Base-by-base conservation (phyloP, 2,888 invertebrate genomes). In the Tetramorium bicarinatum region DNA sequence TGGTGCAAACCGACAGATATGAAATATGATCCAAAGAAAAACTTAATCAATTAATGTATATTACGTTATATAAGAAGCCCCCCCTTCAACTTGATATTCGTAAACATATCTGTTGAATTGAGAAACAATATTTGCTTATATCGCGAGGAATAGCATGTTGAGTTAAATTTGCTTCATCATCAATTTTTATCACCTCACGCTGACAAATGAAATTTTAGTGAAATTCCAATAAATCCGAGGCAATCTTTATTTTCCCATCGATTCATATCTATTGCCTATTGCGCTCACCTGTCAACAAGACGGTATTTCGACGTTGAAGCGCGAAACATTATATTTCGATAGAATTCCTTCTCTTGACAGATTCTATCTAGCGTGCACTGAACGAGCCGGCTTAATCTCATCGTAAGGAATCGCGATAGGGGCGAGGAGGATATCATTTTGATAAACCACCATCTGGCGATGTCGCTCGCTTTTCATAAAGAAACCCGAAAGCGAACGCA, bases 371-470 rank as follows among this genome's bases (percentile, higher is more conserved):
- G 18, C 66, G 52, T 11, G 66, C 66, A 29, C 54, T 49, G 38
- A 67, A 72, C 47, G 25, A 71, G 38, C 71, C 59, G 38, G 49
- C 25, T 80, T 80, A 72, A 80, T 80, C 59, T 80, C 25, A 38
- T 38, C 38, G 47, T n/a, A 47, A 47, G 59, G 21, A 80, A 61
- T 72, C 38, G 59, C 59, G 38, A 8, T 11, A 25, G 11, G n/a
- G 13, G 2, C 15, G 8, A 7, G 3, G 3, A 7, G 34, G 47
- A 59, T 59, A 80, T 80, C 59, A 59, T 72, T 80, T 80, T 80
- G 71, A 72, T 49, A 59, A 69, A 61, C 59, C 34, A 59, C 34
- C 47, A 61, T 59, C 59, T 49, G 72, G 59, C 21, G 18, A 47
- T 21, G 44, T 21, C 21, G 18, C 21, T 71, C 21, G 47, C 47